phyloP scores from a whole-genome alignment of 2,797 vertebrate species.

The Hafferia zeledoni region DNA sequence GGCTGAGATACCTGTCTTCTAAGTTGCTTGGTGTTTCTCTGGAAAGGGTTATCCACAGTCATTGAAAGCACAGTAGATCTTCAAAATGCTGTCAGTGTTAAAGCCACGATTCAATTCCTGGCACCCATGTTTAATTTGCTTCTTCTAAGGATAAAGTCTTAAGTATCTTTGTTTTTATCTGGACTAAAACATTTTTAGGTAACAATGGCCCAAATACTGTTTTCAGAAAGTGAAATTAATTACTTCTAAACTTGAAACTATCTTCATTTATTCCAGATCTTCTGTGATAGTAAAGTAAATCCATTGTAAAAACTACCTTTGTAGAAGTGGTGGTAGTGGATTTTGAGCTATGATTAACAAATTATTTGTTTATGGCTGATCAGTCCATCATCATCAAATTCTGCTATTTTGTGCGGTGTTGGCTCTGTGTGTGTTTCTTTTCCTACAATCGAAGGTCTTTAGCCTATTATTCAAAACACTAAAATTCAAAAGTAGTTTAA shows the following conservation, averaged over 20 bases:
- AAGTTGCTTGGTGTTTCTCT: not conserved
- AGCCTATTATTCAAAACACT: not conserved
- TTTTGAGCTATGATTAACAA: not conserved
- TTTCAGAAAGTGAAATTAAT: not conserved
- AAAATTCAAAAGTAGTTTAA: not conserved
- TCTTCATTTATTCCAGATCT: not conserved
- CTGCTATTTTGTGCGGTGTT: conserved; percentile 48
- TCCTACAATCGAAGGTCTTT: not conserved
- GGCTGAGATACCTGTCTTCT: rapidly evolving
- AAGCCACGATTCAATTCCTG: not conserved
- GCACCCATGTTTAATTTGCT: not conserved
- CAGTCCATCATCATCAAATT: conserved; percentile 57
- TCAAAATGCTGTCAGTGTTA: not conserved
- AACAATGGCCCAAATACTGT: not conserved
- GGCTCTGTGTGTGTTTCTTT: conserved; percentile 45
- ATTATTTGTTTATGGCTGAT: not conserved
- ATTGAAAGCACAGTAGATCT: not conserved
- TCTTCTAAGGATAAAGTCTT: not conserved
- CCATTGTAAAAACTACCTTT: not conserved
- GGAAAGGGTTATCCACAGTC: not conserved
- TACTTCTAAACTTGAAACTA: not conserved
- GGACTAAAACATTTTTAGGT: not conserved
- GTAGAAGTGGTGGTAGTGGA: not conserved
- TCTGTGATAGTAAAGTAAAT: not conserved
- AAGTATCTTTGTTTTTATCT: not conserved